Percentiles rank a stretch among this genome's conserved stretches.
phyloP scores from a whole-genome alignment of 2,888 invertebrate genomes.

The Parnassius apollo region DNA sequence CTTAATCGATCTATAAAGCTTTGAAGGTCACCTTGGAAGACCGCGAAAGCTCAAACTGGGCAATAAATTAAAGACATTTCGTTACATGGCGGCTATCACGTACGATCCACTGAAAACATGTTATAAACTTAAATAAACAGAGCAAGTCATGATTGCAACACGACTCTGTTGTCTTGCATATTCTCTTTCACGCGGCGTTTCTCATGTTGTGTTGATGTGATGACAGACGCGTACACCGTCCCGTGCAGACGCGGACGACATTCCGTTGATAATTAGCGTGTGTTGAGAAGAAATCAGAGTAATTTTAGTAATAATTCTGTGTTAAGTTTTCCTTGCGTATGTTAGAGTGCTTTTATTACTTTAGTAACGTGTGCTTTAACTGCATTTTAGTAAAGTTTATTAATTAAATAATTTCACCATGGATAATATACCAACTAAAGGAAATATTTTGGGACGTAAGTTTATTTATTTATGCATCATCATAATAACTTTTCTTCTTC shows the following conservation, averaged over 20 bases:
- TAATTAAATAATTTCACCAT: slow-evolving; percentile 46
- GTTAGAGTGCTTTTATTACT: too few relatives aligned
- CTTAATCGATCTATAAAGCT: slow-evolving; percentile 47
- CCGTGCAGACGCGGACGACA: slow-evolving; percentile 16
- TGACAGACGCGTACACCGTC: slow-evolving; percentile 9
- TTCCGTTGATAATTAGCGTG: slow-evolving; percentile 20
- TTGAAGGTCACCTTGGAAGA: slow-evolving; percentile 72
- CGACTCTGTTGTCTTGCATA: slow-evolving; percentile 17
- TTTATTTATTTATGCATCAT: slow-evolving; percentile 33
- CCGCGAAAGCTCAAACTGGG: slow-evolving; percentile 63
- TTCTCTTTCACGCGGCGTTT: slow-evolving; percentile 10
- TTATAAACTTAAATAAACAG: slow-evolving; percentile 2
- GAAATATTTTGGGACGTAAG: slow-evolving; percentile 82
- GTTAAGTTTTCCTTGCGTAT: too few relatives aligned
- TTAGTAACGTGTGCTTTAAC: too few relatives aligned
- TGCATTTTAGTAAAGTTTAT: neutral
- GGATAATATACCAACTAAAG: slow-evolving; percentile 80
- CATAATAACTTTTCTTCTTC: too few relatives aligned
- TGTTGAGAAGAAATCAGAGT: neutral
- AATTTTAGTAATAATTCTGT: too few relatives aligned
- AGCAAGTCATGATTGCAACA: slow-evolving; percentile 21
- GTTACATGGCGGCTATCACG: slow-evolving; percentile 39
- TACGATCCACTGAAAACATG: slow-evolving; percentile 19
- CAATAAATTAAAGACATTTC: slow-evolving; percentile 32
- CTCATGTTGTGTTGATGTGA: slow-evolving; percentile 1